Evolutionary conservation across 2,113 vertebrate species (phyloP), one percentile per base, ranked within the genome.

Genomic region (Pavo muticus): DNA sequence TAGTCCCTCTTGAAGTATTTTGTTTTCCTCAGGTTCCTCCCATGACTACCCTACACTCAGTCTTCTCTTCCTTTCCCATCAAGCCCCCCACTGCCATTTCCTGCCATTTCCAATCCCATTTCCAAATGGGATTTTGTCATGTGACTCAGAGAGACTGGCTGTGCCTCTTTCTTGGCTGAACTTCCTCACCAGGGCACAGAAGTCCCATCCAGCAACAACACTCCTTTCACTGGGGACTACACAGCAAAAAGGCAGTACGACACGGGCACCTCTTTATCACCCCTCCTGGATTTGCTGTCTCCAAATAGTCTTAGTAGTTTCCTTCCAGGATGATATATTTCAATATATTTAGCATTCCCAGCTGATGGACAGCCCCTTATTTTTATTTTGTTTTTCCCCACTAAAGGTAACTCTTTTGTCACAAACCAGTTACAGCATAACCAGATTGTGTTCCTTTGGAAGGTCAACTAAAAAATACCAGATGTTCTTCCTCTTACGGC

Each of bases 101-200:
- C 70, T 35, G 35, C 35, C 35, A 35, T 35, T 35, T 35, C 35
- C 35, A 35, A 35, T 35, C 35, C 64, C 39, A 10, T 40, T 68
- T 77, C 75, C 70, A 71, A 91, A 92, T 3, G 54, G 42, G 20
- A 70, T 70, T 79, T 72, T 35, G 75, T 30, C 56, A 30, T 24
- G 19, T 84, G 90, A 95, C 60, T 88, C 92, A 73, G 82, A 87
- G 79, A 56, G 50, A 39, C 4, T 1, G 61, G 90, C 69, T 81
- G 64, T 20, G 45, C 69, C 88, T 64, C 84, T 64, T 67, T 65
- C 71, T 69, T 0, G 0, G 83, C 74, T 91, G 85, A 80, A 57
- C 90, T 60, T 88, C 79, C 83, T 85, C 88, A 86, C 90, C 87
- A 70, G 71, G 90, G 44, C 47, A 79, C 78, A 87, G 63, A 42